Base-by-base conservation (phyloP, 1,140 invertebrate genomes). In the Lepidostoma basale region DNA sequence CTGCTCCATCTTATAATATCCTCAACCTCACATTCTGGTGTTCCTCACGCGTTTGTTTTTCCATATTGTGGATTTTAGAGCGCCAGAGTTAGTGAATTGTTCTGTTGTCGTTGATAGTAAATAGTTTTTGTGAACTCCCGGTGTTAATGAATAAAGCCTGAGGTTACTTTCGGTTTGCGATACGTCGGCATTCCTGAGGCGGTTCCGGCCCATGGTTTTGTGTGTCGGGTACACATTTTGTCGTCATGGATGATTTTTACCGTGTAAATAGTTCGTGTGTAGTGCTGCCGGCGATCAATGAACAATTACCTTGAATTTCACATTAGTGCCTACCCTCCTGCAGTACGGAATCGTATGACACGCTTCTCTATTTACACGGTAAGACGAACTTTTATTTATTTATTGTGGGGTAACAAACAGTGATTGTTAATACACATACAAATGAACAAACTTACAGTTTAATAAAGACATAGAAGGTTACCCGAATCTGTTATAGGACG, bases 201-300 rank as follows among this genome's bases (percentile, higher is more conserved):
- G 36, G 56, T 60, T 42, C 33, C 56, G 56, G 22, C 22, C 16
- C 8, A 25, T 40, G 56, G 36, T 18, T 60, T 60, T 60, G 36
- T 60, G 23, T 60, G 56, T 60, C 56, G 39, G 56, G 42, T 42
- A 26, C 30, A 26, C 20, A 60, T 59, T 60, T 60, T 40, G 56
- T 39, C 56, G 42, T 60, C 36, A 42, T 60, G 9, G 56, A 14
- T 60, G 36, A 22, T 56, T 30, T 23, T 12, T 22, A 42, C 16
- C 26, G 2, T 33, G n/a, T 22, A 33, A 20, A 56, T 3, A 6
- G 16, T 16, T 12, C n/a, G 28, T n/a, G n/a, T n/a, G n/a, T n/a
- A n/a, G n/a, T n/a, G n/a, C n/a, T n/a, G n/a, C n/a, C n/a, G n/a
- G n/a, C n/a, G n/a, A n/a, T n/a, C n/a, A n/a, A n/a, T n/a, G n/a